These are phyloP conservation scores for Nyctereutes procyonoides DNA, from an alignment of 2,113 vertebrate genomes.

Conservation along the genomic window DNA sequence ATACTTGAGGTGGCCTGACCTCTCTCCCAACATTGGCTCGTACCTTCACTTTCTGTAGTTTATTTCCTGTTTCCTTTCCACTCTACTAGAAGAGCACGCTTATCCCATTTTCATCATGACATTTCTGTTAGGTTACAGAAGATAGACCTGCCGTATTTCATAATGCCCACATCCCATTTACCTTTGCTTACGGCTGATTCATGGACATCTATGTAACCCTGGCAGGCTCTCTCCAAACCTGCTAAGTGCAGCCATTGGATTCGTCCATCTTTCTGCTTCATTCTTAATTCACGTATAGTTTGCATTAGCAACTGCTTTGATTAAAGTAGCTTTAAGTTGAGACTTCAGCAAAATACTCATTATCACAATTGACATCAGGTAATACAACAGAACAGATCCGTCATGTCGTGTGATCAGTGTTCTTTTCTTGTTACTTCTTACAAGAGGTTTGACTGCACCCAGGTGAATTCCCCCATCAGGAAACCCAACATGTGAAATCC, in stretches of 20 bases:
- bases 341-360: conserved; percentile 62
- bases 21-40: neutral
- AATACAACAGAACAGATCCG: neutral
- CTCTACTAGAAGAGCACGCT: neutral
- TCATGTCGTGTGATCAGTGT: neutral
- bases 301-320: conserved; percentile 68
- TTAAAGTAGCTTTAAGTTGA: conserved; percentile 74
- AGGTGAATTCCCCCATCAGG: neutral
- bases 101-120: neutral
- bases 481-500: neutral
- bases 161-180: neutral
- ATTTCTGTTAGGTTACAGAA: neutral
- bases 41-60: neutral
- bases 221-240: conserved; percentile 24
- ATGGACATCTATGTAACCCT: neutral
- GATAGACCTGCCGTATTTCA: neutral
- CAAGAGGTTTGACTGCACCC: neutral
- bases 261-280: conserved; percentile 48
- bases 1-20: neutral
- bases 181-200: conserved; percentile 42
- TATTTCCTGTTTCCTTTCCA: neutral
- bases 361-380: conserved; percentile 43
- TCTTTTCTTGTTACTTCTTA: neutral
- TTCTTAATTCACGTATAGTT: conserved; percentile 62
- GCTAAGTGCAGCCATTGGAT: conserved; percentile 49